These are phyloP conservation scores for Catagonus wagneri DNA, from an alignment of 2,113 vertebrate species.

Conservation along the genomic window DNA sequence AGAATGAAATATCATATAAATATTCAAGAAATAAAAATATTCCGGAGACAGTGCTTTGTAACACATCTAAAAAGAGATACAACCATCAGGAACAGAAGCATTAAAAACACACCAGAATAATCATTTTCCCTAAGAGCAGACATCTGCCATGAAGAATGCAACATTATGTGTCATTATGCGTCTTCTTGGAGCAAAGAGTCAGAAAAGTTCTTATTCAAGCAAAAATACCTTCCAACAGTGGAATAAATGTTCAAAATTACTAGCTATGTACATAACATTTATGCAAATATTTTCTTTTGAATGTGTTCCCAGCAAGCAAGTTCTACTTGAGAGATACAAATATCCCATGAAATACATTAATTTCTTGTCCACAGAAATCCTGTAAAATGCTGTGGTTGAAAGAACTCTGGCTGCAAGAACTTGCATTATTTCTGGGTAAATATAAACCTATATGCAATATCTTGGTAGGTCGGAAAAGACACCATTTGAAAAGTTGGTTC, in stretches of 20 bases:
- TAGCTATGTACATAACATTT: slow-evolving; percentile 83
- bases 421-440: slow-evolving; percentile 82
- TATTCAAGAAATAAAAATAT: neutral
- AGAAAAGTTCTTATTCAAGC: slow-evolving; percentile 84
- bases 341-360: slow-evolving; percentile 78
- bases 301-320: slow-evolving; percentile 70
- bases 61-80: neutral
- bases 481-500: slow-evolving; percentile 68
- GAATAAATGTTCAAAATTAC: slow-evolving; percentile 83
- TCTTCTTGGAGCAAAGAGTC: slow-evolving; percentile 20
- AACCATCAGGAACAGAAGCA: neutral
- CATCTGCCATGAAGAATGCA: neutral
- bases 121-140: neutral
- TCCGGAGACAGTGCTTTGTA: neutral
- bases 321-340: slow-evolving; percentile 83
- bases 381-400: slow-evolving; percentile 78
- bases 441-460: slow-evolving; percentile 19
- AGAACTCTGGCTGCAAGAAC: slow-evolving; percentile 74
- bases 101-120: accelerated
- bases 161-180: neutral
- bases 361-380: slow-evolving; percentile 83
- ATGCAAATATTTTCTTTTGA: slow-evolving; percentile 83
- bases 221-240: slow-evolving; percentile 81
- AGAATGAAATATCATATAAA: neutral
- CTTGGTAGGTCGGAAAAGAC: slow-evolving; percentile 49